phyloP scores from a whole-genome alignment of 2,888 invertebrate species.

The Muschampia plurimacula region DNA sequence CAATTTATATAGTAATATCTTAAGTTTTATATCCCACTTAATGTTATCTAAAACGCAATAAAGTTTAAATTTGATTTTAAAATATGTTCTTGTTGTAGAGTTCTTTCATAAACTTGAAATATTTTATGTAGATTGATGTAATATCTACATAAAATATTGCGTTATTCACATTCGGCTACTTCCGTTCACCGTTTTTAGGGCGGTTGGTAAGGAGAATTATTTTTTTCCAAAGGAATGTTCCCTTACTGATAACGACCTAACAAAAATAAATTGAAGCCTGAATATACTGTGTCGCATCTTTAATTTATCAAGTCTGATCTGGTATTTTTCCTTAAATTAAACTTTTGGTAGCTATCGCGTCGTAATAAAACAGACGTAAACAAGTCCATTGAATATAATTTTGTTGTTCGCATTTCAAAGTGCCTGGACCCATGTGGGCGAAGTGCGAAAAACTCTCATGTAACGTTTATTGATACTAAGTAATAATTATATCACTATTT shows the following conservation, averaged over 20 bases:
- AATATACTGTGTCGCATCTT: not conserved
- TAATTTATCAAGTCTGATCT: not conserved
- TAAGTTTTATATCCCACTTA: not conserved
- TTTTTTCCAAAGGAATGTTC: too few species aligned
- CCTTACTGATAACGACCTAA: too few species aligned
- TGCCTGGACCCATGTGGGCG: conserved; percentile 19
- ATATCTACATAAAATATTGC: not conserved
- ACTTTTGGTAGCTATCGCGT: not conserved
- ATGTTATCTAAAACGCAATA: not conserved
- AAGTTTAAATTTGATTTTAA: not conserved
- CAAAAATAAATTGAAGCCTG: too few species aligned
- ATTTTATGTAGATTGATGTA: not conserved
- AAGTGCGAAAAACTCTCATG: conserved; percentile 5
- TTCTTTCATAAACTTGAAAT: too few species aligned
- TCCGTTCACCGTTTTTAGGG: too few species aligned
- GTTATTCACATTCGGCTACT: too few species aligned
- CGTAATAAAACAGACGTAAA: conserved; percentile 17
- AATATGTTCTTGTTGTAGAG: not conserved
- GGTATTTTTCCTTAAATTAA: not conserved
- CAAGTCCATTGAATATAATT: conserved; percentile 12
- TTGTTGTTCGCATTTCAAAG: conserved; percentile 8
- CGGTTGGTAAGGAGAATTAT: too few species aligned
- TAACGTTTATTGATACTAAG: not conserved
- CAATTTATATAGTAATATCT: not conserved
- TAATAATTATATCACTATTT: not conserved